These are phyloP conservation scores for Plagodis pulveraria DNA, from an alignment of 2,888 invertebrate species.

Conservation along the genomic window DNA sequence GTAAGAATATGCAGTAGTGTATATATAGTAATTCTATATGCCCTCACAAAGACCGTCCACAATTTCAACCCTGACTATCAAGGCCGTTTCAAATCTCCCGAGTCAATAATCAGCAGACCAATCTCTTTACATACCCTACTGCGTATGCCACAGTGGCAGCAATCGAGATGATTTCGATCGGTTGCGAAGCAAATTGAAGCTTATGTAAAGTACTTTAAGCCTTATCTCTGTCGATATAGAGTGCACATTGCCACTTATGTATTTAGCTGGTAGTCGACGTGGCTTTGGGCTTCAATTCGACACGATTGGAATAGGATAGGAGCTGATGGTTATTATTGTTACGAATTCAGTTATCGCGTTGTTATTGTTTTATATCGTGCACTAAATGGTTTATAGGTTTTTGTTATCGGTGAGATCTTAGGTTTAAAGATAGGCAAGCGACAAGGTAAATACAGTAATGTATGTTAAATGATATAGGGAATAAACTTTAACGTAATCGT, in stretches of 20 bases:
- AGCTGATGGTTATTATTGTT: slow-evolving; percentile 6
- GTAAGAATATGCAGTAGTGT: too few species aligned
- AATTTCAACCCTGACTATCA: too few species aligned
- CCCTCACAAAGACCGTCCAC: too few species aligned
- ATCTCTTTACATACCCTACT: slow-evolving; percentile 1
- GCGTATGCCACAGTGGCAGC: slow-evolving; percentile 9
- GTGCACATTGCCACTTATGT: slow-evolving; percentile 5
- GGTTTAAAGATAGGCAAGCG: too few species aligned
- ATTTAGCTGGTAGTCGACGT: neutral
- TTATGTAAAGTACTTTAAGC: slow-evolving; percentile 24
- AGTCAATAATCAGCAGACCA: neutral
- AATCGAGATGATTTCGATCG: slow-evolving; percentile 36
- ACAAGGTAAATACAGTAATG: too few species aligned
- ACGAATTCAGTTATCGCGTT: slow-evolving; percentile 2
- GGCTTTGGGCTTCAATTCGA: slow-evolving; percentile 13
- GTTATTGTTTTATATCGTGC: neutral
- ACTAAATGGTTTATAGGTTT: neutral
- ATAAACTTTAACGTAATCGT: too few species aligned
- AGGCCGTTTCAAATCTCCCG: slow-evolving; percentile 1
- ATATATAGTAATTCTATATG: too few species aligned
- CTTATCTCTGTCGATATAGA: slow-evolving; percentile 7
- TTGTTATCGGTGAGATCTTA: too few species aligned
- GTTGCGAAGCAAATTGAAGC: slow-evolving; percentile 52
- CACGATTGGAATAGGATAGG: neutral
- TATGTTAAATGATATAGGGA: too few species aligned